Evolutionary conservation across 2,797 vertebrate species (phyloP).

Genomic region (Paguma larvata): DNA sequence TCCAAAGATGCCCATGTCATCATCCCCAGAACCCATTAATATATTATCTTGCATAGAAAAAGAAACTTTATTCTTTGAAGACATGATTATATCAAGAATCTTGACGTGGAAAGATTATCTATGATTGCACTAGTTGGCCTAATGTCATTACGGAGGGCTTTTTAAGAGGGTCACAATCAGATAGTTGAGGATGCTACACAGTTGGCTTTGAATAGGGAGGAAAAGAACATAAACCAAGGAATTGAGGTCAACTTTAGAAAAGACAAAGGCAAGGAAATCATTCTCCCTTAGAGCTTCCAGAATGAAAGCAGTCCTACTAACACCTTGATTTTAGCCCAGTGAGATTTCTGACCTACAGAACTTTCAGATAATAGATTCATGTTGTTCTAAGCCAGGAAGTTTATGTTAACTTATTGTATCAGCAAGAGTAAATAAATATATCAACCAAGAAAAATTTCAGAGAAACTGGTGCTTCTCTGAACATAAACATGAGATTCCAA

Average conservation of each 20-base stretch:
- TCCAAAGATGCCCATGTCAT: not conserved
- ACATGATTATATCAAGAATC: not conserved
- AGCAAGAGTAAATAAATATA: not conserved
- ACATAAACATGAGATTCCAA: not conserved
- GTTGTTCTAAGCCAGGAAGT: not conserved
- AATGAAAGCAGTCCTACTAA: not conserved
- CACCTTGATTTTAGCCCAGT: not conserved
- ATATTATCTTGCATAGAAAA: not conserved
- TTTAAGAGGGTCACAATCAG: not conserved
- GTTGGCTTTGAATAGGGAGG: not conserved
- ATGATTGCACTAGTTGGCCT: not conserved
- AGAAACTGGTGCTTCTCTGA: not conserved
- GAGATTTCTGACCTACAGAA: not conserved
- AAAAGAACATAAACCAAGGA: not conserved
- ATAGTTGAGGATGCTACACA: not conserved
- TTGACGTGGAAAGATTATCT: not conserved
- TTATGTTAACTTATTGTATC: not conserved
- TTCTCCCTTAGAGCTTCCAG: not conserved
- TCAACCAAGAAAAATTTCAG: not conserved
- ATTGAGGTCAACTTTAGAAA: not conserved
- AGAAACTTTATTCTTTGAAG: not conserved
- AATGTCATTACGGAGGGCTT: not conserved
- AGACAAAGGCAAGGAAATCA: not conserved
- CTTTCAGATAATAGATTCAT: not conserved
- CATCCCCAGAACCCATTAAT: not conserved